These are phyloP conservation scores for Varecia variegata DNA, from an alignment of 2,797 vertebrate species.

Conservation along the genomic window DNA sequence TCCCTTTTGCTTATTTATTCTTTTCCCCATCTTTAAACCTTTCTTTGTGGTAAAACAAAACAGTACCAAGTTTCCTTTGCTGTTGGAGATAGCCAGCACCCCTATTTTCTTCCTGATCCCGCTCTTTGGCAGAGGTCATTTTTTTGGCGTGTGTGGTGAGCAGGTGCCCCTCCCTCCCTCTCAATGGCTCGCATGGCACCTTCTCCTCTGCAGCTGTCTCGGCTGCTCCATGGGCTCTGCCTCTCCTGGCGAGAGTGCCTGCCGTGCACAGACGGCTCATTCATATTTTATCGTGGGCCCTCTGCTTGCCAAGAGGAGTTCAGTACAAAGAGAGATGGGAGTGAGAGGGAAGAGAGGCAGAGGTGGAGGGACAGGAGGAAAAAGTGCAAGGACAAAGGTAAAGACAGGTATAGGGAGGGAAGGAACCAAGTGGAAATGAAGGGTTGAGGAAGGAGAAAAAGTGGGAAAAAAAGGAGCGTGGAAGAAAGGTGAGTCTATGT, in stretches of 20 bases:
- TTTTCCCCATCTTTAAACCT: not conserved
- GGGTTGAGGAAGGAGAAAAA: not conserved
- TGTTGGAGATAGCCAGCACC: not conserved
- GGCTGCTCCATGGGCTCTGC: constrained; percentile 27
- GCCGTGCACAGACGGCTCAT: constrained; percentile 76
- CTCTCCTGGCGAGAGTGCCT: constrained; percentile 58
- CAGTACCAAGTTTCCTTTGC: not conserved
- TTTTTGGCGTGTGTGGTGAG: not conserved
- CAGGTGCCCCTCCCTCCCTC: not conserved
- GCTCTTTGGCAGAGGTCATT: not conserved
- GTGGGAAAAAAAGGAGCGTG: not conserved
- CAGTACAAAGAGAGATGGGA: constrained; percentile 23
- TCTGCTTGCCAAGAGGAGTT: constrained; percentile 71
- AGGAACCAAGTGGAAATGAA: not conserved
- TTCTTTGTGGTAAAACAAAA: not conserved
- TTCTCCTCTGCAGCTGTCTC: constrained; percentile 53
- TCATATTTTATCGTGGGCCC: constrained; percentile 77
- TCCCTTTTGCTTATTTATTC: not conserved
- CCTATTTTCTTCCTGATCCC: not conserved
- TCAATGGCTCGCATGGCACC: not conserved
- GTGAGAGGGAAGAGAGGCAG: not conserved
- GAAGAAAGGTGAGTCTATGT: not conserved
- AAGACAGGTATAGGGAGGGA: not conserved
- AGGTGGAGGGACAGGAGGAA: not conserved
- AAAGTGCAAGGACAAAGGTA: not conserved